phyloP scores from a whole-genome alignment of 2,888 invertebrate genomes.

The Rugalucina vietnamica region DNA sequence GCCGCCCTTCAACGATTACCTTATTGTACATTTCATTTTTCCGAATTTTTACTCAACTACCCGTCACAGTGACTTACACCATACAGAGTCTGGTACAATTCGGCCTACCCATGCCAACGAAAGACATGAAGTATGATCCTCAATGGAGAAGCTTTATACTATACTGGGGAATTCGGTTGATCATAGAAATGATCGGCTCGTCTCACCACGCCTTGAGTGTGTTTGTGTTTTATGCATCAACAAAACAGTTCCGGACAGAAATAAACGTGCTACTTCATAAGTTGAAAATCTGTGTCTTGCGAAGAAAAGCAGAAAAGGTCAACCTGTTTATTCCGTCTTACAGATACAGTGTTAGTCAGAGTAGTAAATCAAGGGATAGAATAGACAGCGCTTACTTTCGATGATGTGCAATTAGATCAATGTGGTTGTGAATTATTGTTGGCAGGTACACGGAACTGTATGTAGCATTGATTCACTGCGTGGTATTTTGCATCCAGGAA shows the following conservation, averaged over 20 bases:
- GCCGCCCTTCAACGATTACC: conserved; percentile 50
- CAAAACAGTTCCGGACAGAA: conserved; percentile 70
- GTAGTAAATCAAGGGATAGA: neutral
- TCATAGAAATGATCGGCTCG: conserved; percentile 78
- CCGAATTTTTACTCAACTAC: conserved; percentile 56
- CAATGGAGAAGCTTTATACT: conserved; percentile 76
- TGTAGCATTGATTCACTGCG: too few relatives aligned
- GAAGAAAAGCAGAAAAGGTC: neutral
- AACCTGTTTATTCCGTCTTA: neutral
- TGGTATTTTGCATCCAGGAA: too few relatives aligned
- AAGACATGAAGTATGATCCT: conserved; percentile 69
- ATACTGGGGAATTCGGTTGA: conserved; percentile 73
- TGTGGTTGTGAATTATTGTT: too few relatives aligned
- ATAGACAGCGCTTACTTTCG: neutral
- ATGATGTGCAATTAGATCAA: too few relatives aligned
- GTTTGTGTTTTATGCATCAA: conserved; percentile 74
- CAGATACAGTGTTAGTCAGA: neutral
- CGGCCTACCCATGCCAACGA: conserved; percentile 59
- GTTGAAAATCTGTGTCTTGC: neutral
- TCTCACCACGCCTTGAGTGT: conserved; percentile 82
- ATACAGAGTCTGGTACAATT: conserved; percentile 47
- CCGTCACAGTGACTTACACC: conserved; percentile 51
- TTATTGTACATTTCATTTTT: conserved; percentile 57
- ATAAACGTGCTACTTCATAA: conserved; percentile 15
- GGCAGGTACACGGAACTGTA: too few relatives aligned